Percentiles rank a stretch among this genome's conserved stretches.
These are phyloP conservation scores for Amazona finschi DNA, from an alignment of 2,797 vertebrate genomes.

Conservation along the genomic window DNA sequence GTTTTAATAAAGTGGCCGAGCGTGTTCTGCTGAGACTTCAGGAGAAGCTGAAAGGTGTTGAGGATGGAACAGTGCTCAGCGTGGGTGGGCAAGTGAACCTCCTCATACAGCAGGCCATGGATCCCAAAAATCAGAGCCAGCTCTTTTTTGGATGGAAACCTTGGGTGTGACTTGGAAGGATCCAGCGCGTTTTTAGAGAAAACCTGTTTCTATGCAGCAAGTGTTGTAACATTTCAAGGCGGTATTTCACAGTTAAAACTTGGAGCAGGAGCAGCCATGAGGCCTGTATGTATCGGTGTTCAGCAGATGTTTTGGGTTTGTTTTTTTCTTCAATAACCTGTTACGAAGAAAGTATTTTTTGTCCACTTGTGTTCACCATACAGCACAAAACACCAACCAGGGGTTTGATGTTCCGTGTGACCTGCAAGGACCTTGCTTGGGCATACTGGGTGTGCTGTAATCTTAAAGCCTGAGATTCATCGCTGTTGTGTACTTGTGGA, in stretches of 20 bases:
- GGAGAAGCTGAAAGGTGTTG: slow-evolving; percentile 97
- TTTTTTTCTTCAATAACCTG: background rate
- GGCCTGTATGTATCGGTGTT: background rate
- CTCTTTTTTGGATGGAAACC: slow-evolving; percentile 94
- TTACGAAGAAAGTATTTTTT: background rate
- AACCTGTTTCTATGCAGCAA: background rate
- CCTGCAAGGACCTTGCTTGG: background rate
- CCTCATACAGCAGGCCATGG: slow-evolving; percentile 97
- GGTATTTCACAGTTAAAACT: background rate
- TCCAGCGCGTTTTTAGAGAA: background rate
- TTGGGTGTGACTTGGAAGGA: slow-evolving; percentile 82
- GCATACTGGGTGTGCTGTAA: background rate
- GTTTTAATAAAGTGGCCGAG: slow-evolving; percentile 95
- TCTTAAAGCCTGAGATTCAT: background rate
- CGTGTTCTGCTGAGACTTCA: slow-evolving; percentile 94
- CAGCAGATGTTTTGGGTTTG: background rate
- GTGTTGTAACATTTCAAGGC: slow-evolving; percentile 1
- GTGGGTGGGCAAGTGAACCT: slow-evolving; percentile 95
- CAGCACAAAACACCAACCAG: background rate
- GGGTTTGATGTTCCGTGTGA: background rate
- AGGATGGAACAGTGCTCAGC: slow-evolving; percentile 92
- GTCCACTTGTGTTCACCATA: background rate
- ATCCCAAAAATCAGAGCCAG: slow-evolving; percentile 93
- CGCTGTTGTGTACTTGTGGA: background rate
- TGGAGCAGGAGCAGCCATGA: background rate